Evolutionary conservation across 2,888 invertebrate genomes (phyloP), one percentile per base, ranked within the genome.

Genomic region (Agrochola macilenta): DNA sequence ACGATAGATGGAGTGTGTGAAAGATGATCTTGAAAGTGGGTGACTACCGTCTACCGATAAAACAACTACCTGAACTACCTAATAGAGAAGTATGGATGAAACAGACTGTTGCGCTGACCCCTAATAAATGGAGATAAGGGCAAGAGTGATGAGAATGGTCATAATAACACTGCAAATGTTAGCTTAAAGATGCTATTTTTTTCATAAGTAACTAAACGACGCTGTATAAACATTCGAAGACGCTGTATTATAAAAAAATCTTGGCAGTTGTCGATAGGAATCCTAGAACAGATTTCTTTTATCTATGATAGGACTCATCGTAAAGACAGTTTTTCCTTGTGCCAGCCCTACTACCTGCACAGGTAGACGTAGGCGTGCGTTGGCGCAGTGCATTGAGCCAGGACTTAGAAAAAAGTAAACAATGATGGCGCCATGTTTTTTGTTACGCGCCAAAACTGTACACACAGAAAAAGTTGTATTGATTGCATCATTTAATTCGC

Each of bases 381-480:
- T 85, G 90, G 90, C 86, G 86, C 79, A 79, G 74, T 82, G 86
- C 86, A 88, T 83, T 82, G 81, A 81, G 83, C 76, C 81, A 69
- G 75, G 88, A 86, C 82, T 88, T 82, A 82, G 76, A 90, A 89
- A 88, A 85, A 81, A 83, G 49, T 78, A 77, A 89, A 90, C 89
- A 89, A 89, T 90, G 78, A 79, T 84, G 90, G 90, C 89, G 89
- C 90, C 90, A 86, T 69, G 74, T 74, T 88, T 89, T 89, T 89
- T 88, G 76, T 83, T 75, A 23, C 68, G 63, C 83, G 71, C 85
- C 87, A 79, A 83, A 85, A 73, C 81, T 26, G 76, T 77, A 61
- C 14, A 46, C 63, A 12, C 43, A 78, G 69, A 83, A 84, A 83
- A 87, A 83, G 39, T 74, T 74, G 20, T 43, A 80, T 79, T 79